Evolutionary conservation across 2,888 invertebrate species (phyloP).

Genomic region (Cephus runcator): DNA sequence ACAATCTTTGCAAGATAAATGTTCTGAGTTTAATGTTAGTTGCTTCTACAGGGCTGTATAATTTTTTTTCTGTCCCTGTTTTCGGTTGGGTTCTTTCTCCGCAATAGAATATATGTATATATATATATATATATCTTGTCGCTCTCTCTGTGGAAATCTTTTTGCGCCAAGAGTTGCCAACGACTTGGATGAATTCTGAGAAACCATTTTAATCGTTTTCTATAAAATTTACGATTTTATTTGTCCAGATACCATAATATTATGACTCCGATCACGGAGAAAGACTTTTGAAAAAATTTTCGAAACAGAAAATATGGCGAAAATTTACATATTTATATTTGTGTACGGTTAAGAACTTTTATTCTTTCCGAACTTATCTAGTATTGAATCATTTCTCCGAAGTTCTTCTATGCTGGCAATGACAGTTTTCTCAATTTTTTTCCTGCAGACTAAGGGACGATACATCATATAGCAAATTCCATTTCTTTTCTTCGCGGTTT

Average conservation of each 20-base stretch:
- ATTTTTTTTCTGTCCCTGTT: not conserved
- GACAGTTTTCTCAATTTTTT: not conserved
- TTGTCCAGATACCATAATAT: not conserved
- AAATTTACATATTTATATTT: not conserved
- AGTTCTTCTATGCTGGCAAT: not conserved
- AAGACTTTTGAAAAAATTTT: not conserved
- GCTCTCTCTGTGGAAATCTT: not conserved
- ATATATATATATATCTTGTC: not conserved
- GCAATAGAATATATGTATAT: not conserved
- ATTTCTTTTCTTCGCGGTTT: not conserved
- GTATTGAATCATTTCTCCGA: not conserved
- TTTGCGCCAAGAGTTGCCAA: not conserved
- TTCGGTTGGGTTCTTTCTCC: not conserved
- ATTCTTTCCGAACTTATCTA: not conserved
- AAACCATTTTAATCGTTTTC: not conserved
- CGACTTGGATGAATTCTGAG: not conserved
- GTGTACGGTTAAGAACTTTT: not conserved
- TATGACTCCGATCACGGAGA: not conserved
- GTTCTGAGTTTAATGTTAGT: constrained; percentile 17
- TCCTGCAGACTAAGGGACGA: not conserved
- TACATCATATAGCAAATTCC: not conserved
- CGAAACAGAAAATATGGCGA: not conserved
- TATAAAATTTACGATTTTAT: not conserved
- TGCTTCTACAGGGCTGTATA: constrained; percentile 7
- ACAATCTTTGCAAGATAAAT: constrained; percentile 18